Evolutionary conservation across 2,888 invertebrate genomes (phyloP).

Genomic region (Boloria euphrosyne): DNA sequence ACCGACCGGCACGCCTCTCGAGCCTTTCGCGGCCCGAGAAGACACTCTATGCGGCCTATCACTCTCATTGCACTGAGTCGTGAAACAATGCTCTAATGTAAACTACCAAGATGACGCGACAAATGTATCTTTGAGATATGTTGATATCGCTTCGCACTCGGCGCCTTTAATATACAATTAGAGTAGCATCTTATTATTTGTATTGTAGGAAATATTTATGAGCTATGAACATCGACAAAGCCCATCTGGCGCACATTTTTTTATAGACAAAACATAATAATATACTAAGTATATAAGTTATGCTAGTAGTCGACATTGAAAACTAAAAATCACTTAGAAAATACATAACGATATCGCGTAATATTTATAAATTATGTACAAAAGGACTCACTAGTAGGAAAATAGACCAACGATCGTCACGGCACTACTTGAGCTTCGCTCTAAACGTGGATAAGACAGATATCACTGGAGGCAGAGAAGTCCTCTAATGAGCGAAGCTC

Average conservation of each 20-base stretch:
- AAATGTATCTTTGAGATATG: conserved; percentile 15
- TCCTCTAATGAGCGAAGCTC: conserved; percentile 63
- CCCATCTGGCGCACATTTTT: conserved; percentile 26
- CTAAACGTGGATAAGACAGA: conserved; percentile 35
- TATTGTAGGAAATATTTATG: conserved; percentile 62
- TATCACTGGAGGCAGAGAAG: conserved; percentile 40
- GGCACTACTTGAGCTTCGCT: conserved; percentile 73
- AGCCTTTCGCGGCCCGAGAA: conserved; percentile 51
- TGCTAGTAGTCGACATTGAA: conserved; percentile 43
- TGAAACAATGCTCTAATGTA: conserved; percentile 32
- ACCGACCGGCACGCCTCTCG: conserved; percentile 60
- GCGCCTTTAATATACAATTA: conserved; percentile 13
- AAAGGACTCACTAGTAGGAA: conserved; percentile 79
- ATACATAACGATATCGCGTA: conserved; percentile 61
- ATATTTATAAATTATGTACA: conserved; percentile 73
- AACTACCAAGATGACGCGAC: conserved; percentile 26
- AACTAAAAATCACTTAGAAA: conserved; percentile 64
- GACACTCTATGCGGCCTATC: conserved; percentile 37
- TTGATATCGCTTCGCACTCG: conserved; percentile 15
- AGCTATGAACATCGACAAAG: neutral
- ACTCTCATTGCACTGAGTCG: conserved; percentile 21
- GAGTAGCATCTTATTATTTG: conserved; percentile 45
- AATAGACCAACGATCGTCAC: conserved; percentile 76
- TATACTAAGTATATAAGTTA: conserved; percentile 13
- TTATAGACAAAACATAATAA: conserved; percentile 28